Conservation (phyloP, 2,113 vertebrate species). For the Lampris megalopsis region DNA sequence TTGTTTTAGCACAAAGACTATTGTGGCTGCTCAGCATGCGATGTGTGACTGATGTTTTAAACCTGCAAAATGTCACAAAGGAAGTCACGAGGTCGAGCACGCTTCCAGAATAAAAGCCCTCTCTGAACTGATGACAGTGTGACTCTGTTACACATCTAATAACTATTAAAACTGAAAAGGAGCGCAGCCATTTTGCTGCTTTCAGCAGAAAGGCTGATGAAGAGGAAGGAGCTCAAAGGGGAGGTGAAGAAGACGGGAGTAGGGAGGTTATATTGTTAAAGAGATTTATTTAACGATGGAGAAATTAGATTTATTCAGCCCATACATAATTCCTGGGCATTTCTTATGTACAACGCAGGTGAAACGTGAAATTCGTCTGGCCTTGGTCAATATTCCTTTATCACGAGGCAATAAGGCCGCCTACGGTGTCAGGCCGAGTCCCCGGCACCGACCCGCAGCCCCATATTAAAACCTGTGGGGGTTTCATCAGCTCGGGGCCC, state of each 20-base stretch:
- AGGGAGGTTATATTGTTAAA: constrained; percentile 70
- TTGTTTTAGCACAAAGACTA: constrained; percentile 55
- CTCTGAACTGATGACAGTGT: constrained; percentile 69
- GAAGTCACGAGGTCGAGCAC: constrained; percentile 74
- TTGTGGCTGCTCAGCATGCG: constrained; percentile 45
- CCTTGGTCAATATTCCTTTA: constrained; percentile 82
- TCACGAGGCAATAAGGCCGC: constrained; percentile 80
- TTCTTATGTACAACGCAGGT: constrained; percentile 29
- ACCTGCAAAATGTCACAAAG: constrained; percentile 74
- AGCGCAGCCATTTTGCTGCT: constrained; percentile 67
- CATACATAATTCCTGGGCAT: constrained; percentile 81
- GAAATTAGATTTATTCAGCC: constrained; percentile 80
- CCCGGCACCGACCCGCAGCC: constrained; percentile 58
- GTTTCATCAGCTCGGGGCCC: constrained; percentile 80
- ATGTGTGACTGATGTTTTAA: constrained; percentile 75
- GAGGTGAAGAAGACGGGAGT: constrained; percentile 26
- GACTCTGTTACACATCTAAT: constrained; percentile 74
- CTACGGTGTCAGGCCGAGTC: constrained; percentile 31
- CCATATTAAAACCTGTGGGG: constrained; percentile 82
- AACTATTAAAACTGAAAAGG: constrained; percentile 78
- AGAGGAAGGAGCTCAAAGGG: constrained; percentile 41
- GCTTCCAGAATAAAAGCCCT: constrained; percentile 66
- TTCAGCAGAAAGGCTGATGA: constrained; percentile 77
- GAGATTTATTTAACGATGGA: constrained; percentile 77
- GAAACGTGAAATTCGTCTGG: constrained; percentile 53